Conservation (phyloP, 2,888 invertebrate species). For the Agonopterix alstromeriana region DNA sequence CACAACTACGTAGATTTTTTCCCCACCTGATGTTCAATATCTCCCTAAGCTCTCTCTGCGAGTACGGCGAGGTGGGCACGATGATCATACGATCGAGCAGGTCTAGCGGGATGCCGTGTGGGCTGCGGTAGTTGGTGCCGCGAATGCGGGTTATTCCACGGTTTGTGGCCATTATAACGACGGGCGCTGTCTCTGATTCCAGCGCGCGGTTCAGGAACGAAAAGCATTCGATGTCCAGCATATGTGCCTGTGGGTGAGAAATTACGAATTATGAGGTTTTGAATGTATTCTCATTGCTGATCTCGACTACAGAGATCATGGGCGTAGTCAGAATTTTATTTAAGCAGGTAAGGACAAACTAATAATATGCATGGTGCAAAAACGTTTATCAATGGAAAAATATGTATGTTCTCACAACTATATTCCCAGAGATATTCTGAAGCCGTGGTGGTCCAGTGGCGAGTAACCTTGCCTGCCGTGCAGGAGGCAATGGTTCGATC, state of each 20-base stretch:
- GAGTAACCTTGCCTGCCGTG: no score
- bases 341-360: no score
- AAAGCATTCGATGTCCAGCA: slow-evolving; percentile 99
- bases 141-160: slow-evolving; percentile 95
- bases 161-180: slow-evolving; percentile 99
- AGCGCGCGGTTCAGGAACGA: slow-evolving; percentile 97
- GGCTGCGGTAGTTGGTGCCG: slow-evolving; percentile 94
- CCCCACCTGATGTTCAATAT: slow-evolving; percentile 89
- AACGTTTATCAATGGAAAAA: no score
- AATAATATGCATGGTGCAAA: no score
- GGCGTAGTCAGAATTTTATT: no score
- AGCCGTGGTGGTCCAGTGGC: no score
- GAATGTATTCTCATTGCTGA: no score
- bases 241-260: slow-evolving; percentile 82
- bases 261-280: no score
- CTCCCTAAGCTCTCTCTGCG: slow-evolving; percentile 91
- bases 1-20: neutral
- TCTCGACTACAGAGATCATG: no score
- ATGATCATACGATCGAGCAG: slow-evolving; percentile 96
- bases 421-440: no score
- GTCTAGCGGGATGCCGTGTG: slow-evolving; percentile 98
- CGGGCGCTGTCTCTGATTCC: slow-evolving; percentile 97
- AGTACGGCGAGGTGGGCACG: slow-evolving; percentile 92
- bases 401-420: no score
- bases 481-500: no score